Base-by-base conservation (phyloP, 2,888 invertebrate species). In the Dugesia japonica region DNA sequence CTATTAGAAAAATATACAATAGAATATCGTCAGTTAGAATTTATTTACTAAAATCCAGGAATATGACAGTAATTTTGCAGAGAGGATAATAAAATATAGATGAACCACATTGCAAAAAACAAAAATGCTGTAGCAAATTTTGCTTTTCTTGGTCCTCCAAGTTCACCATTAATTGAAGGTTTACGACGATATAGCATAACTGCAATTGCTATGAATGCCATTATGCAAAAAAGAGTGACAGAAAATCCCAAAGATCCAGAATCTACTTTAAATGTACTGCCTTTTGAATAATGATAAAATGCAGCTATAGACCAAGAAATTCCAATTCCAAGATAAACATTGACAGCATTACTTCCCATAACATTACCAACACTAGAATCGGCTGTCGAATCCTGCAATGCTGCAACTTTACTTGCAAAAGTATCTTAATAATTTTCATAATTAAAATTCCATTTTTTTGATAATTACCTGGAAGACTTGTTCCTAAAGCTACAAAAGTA, bases 231-330 rank as follows among this genome's bases (percentile, higher is more conserved):
- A 81, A 97, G 88, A 73, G 94, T 94, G 81, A 98, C 97, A 79
- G 94, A 94, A 87, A 95, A 95, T 79, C 94, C 95, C 82, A 98
- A 88, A 83, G 94, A 93, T 87, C 86, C 88, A 82, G 91, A 89
- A 78, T 89, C 86, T 42, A 86, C 85, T 23, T 78, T 75, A 79
- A 86, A 86, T 28, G 75, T 42, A 13, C 79, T 78, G 20, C 82
- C 82, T 1, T 28, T 28, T 78, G 86, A 87, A 83, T 89, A 89
- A 83, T 94, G 94, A 84, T 93, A 91, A 80, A 94, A 88, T 78
- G 97, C 92, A 15, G 97, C 97, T 76, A 97, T 89, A 42, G 94
- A 92, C 98, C 98, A 98, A 78, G 98, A 97, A 79, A 98, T 90
- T 76, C 98, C 98, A 81, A 98, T 95, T 74, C 97, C 97, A 76